phyloP scores from a whole-genome alignment of 2,113 vertebrate species.

The Hystrix cristata region DNA sequence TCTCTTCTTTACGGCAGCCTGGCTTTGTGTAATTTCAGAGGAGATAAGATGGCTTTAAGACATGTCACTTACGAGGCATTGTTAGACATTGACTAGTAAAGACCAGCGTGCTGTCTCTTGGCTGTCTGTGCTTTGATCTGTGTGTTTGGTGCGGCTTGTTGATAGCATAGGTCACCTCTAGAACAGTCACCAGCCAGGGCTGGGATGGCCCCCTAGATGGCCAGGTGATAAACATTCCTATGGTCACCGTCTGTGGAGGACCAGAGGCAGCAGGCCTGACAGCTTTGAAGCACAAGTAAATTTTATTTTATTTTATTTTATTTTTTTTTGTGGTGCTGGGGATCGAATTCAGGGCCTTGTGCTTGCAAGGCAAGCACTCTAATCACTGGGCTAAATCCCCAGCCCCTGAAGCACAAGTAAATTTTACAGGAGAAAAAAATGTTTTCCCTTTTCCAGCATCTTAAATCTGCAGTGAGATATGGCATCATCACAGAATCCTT shows the following conservation, averaged over 20 bases:
- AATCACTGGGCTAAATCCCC: too few species aligned
- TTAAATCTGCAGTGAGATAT: neutral
- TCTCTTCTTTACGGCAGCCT: neutral
- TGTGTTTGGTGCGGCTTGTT: neutral
- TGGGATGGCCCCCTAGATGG: neutral
- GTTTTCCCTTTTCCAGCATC: neutral
- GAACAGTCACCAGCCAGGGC: neutral
- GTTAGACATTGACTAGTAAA: neutral
- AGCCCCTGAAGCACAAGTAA: neutral
- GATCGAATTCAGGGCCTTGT: too few species aligned
- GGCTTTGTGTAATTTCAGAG: neutral
- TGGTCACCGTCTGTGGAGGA: too few species aligned
- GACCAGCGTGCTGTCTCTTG: neutral
- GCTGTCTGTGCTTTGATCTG: neutral
- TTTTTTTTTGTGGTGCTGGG: too few species aligned
- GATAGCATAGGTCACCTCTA: neutral
- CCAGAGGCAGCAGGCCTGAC: too few species aligned
- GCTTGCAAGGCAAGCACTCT: too few species aligned
- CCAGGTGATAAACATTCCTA: neutral
- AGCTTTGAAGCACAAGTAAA: neutral
- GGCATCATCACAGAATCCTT: neutral
- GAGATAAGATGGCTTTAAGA: neutral
- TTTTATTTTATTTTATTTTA: neutral
- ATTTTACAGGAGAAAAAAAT: fast-evolving
- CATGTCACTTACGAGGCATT: neutral